A percentile compares a stretch with the other conserved stretches of the same genome.
Conservation (phyloP, 2,113 vertebrate species). For the Ictalurus punctatus region DNA sequence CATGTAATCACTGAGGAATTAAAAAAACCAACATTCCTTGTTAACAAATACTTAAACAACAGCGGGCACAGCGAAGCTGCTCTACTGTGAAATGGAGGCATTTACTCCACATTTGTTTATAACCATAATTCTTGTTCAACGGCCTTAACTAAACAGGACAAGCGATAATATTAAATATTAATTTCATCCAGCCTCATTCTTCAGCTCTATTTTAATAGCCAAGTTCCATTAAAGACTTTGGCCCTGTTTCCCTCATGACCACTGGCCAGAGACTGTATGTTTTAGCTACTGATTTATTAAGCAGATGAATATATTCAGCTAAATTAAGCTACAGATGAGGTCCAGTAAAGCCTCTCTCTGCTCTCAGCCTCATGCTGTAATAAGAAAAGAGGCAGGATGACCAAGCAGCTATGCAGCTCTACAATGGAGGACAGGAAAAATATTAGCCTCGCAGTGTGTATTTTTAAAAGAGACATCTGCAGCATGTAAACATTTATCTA, state of each 20-base stretch:
- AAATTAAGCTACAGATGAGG: conserved; percentile 26
- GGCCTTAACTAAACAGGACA: conserved; percentile 46
- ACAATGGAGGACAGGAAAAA: not conserved
- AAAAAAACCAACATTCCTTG: conserved; percentile 38
- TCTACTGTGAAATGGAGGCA: conserved; percentile 53
- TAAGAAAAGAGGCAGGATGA: conserved; percentile 21
- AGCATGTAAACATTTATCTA: conserved; percentile 43
- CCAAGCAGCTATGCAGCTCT: not conserved
- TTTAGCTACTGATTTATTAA: conserved; percentile 33
- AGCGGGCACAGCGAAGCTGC: not conserved
- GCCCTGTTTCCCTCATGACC: conserved; percentile 12
- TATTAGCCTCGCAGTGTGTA: conserved; percentile 15
- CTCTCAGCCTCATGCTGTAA: not conserved
- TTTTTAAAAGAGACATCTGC: conserved; percentile 37
- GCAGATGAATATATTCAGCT: conserved; percentile 34
- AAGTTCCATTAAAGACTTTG: conserved; percentile 40
- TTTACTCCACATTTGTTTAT: conserved; percentile 43
- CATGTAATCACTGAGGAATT: conserved; percentile 29
- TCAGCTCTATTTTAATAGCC: conserved; percentile 36
- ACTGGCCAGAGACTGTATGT: conserved; percentile 33
- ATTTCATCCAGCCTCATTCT: conserved; percentile 41
- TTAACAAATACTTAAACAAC: conserved; percentile 51
- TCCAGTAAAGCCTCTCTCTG: not conserved
- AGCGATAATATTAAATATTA: conserved; percentile 47
- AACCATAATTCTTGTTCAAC: conserved; percentile 48